Conservation (phyloP, 1,140 invertebrate species). For the Drosophila pseudoobscura region DNA sequence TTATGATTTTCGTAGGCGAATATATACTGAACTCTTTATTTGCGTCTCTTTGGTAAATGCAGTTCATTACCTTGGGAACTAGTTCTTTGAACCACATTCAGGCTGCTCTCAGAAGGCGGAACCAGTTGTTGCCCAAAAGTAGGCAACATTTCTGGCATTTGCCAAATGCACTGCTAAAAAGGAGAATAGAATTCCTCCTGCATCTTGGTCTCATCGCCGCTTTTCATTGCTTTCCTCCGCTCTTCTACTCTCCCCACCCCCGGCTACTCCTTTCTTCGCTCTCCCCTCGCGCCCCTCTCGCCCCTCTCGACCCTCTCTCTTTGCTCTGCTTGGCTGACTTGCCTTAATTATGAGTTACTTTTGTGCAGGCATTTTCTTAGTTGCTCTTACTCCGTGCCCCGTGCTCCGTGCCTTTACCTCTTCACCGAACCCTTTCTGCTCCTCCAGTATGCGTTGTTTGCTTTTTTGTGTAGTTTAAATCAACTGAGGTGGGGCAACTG, state of each 20-base stretch:
- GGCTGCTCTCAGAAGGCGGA: not conserved
- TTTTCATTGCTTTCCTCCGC: constrained; percentile 9
- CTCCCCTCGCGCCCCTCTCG: too few species aligned
- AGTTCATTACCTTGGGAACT: not conserved
- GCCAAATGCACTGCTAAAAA: constrained; percentile 46
- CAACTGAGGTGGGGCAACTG: constrained; percentile 32
- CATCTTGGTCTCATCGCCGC: constrained; percentile 10
- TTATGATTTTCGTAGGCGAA: too few species aligned
- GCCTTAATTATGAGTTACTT: constrained; percentile 80
- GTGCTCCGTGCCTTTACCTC: not conserved
- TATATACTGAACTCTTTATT: too few species aligned
- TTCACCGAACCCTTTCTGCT: constrained; percentile 11
- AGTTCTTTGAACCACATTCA: too few species aligned
- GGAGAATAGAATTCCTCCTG: constrained; percentile 12
- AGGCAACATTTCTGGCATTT: constrained; percentile 52
- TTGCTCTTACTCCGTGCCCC: constrained; percentile 20
- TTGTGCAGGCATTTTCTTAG: constrained; percentile 74
- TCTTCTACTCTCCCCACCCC: constrained; percentile 6
- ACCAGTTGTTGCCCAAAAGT: constrained; percentile 38
- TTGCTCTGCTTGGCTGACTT: constrained; percentile 38
- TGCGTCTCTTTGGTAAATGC: too few species aligned
- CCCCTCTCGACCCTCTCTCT: too few species aligned
- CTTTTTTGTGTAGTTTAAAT: constrained; percentile 65
- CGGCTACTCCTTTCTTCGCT: too few species aligned
- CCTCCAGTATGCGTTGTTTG: constrained; percentile 44